Evolutionary conservation across 1,140 invertebrate species (phyloP).

Genomic region (Epicauta chinensis): DNA sequence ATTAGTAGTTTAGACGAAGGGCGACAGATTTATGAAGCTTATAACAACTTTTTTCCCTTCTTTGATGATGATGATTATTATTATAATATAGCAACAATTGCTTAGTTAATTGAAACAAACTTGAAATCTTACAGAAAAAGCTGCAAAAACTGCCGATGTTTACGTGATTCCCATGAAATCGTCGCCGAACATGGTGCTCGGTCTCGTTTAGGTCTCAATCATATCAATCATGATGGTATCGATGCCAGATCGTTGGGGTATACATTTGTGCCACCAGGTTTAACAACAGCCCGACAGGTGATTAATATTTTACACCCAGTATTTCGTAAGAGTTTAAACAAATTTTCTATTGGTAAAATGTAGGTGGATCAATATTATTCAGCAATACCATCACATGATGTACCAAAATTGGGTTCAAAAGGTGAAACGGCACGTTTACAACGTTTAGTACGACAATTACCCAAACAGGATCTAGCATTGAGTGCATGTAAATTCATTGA

Average conservation of each 20-base stretch:
- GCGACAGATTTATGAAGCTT: no score
- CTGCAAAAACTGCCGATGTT: conserved; percentile 40
- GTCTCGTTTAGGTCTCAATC: conserved; percentile 32
- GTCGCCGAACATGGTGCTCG: conserved; percentile 37
- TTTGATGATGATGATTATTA: no score
- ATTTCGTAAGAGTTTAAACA: background rate
- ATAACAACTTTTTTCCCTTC: no score
- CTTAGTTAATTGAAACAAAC: no score
- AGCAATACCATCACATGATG: conserved; percentile 67
- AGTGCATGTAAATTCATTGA: conserved; percentile 85
- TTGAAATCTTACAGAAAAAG: conserved; percentile 42
- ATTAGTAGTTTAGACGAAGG: no score
- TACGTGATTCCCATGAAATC: conserved; percentile 35
- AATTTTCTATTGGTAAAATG: conserved; percentile 35
- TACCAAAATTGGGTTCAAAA: conserved; percentile 66
- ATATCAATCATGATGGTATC: conserved; percentile 30
- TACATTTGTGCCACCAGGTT: conserved; percentile 76
- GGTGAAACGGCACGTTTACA: conserved; percentile 74
- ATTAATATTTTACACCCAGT: conserved; percentile 1
- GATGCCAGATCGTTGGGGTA: conserved; percentile 60
- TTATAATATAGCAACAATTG: no score
- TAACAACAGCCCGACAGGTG: conserved; percentile 54
- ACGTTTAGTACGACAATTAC: conserved; percentile 83
- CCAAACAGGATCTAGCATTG: conserved; percentile 88
- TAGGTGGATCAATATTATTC: conserved; percentile 68